Base-by-base conservation (phyloP, 2,888 invertebrate genomes). In the Sphaerophoria rueppellii region DNA sequence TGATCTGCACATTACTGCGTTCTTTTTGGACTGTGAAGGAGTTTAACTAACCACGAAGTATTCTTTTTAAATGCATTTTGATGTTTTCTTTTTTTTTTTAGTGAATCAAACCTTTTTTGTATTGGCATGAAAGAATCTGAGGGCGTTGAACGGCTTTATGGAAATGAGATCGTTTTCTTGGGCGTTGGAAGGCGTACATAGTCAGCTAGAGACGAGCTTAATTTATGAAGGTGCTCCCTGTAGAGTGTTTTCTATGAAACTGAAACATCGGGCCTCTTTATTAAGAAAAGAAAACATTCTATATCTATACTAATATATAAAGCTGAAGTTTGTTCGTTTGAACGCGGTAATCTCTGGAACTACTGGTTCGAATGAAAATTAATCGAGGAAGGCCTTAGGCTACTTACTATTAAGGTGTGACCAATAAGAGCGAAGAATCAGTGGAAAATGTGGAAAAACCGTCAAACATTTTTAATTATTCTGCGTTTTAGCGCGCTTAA, bases 1-100 rank as follows among this genome's bases (percentile, higher is more conserved):
- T 81, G 60, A 50, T 76, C 83, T 54, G 57, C 57, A 2, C 24
- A 24, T 24, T 24, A 2, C 24, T 24, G 24, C 24, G 24, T 2
- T 24, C 24, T 24, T 24, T 24, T 24, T 24, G 24, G 9, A 9
- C 3, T 4, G 57, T 73, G 73, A 73, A 81, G 85, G 76, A 76
- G 80, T 76, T 80, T 80, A 85, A 85, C 83, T 72, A 63, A 61
- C 80, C 72, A 55, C 57, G 60, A 75, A 76, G 76, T 63, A 76
- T 81, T 85, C 81, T 76, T 24, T 24, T 24, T 85, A 80, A 85
- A 85, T 77, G 85, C 81, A 77, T 80, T 82, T 76, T 57, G 69
- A 76, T 85, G 85, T 63, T 55, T 43, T 60, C 79, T 60, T 67
- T 48, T 55, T 48, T 55, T 40, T 65, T 46, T 61, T 60, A 14